phyloP scores from a whole-genome alignment of 2,888 invertebrate species.

The Drosophila anomelani region DNA sequence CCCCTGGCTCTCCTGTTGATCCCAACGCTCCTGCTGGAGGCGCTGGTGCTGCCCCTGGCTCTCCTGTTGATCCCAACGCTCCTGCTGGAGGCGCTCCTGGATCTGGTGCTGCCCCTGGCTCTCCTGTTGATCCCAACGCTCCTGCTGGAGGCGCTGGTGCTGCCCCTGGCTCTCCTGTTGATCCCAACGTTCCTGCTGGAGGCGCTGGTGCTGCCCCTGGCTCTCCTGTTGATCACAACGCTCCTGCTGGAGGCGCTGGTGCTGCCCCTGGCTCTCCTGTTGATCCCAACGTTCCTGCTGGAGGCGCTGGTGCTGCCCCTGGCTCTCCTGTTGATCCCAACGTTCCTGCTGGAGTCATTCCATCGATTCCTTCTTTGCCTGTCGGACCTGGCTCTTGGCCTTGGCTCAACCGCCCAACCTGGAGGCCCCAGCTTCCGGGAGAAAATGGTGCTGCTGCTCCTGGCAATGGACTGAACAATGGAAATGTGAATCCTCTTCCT shows the following conservation, averaged over 20 bases:
- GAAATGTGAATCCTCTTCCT: slow-evolving; percentile 14
- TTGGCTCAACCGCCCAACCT: slow-evolving; percentile 43
- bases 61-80: slow-evolving; percentile 28
- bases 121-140: slow-evolving; percentile 34
- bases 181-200: slow-evolving; percentile 21
- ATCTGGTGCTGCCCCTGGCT: slow-evolving; percentile 15
- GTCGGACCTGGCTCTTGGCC: slow-evolving; percentile 50
- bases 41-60: slow-evolving; percentile 23
- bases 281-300: slow-evolving; percentile 29
- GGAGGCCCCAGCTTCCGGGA: slow-evolving; percentile 45
- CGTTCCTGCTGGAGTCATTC: slow-evolving; percentile 22
- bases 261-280: slow-evolving; percentile 24
- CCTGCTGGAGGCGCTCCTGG: slow-evolving; percentile 25
- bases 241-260: slow-evolving; percentile 22
- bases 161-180: slow-evolving; percentile 30
- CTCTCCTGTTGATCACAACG: slow-evolving; percentile 18
- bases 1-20: slow-evolving; percentile 28
- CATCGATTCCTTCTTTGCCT: slow-evolving; percentile 44
- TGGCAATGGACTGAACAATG: slow-evolving; percentile 29
- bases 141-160: slow-evolving; percentile 23
- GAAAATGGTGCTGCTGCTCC: slow-evolving; percentile 19
- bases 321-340: slow-evolving; percentile 31
- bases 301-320: slow-evolving; percentile 16
- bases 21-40: slow-evolving; percentile 25
- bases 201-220: slow-evolving; percentile 16